Conservation (phyloP, 2,797 vertebrate genomes). For the Acanthopagrus latus region DNA sequence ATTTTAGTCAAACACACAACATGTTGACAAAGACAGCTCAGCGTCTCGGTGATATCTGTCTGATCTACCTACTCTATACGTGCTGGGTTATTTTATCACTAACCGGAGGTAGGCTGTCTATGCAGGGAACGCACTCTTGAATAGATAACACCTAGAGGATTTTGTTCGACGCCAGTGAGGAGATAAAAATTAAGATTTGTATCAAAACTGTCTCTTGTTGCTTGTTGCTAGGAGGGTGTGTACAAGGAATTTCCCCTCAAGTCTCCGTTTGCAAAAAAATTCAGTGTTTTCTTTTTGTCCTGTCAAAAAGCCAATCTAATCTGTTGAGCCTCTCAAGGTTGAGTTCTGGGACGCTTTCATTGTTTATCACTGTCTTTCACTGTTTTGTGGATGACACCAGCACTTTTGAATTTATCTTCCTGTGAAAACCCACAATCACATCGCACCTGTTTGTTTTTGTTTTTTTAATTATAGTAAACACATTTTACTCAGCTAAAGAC, state of each 20-base stretch:
- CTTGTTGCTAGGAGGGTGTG: not conserved
- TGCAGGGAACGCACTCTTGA: not conserved
- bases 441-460: not conserved
- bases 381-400: not conserved
- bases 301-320: not conserved
- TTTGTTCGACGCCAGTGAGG: not conserved
- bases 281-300: not conserved
- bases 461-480: not conserved
- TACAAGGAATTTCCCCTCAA: constrained; percentile 29
- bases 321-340: not conserved
- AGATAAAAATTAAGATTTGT: too few species aligned
- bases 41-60: constrained; percentile 16
- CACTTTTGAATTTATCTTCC: not conserved
- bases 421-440: not conserved
- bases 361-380: not conserved
- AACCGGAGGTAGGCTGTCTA: too few species aligned
- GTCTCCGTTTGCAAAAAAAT: not conserved
- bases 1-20: not conserved
- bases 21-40: not conserved
- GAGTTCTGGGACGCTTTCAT: not conserved
- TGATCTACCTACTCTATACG: constrained; percentile 8
- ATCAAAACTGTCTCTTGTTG: not conserved
- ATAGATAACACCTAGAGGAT: not conserved
- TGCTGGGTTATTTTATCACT: not conserved
- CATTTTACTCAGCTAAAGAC: not conserved